A percentile compares a stretch with the other conserved stretches of the same genome.
These are phyloP conservation scores for Elgonia sp. DNA, from an alignment of 2,888 invertebrate species.

Conservation along the genomic window DNA sequence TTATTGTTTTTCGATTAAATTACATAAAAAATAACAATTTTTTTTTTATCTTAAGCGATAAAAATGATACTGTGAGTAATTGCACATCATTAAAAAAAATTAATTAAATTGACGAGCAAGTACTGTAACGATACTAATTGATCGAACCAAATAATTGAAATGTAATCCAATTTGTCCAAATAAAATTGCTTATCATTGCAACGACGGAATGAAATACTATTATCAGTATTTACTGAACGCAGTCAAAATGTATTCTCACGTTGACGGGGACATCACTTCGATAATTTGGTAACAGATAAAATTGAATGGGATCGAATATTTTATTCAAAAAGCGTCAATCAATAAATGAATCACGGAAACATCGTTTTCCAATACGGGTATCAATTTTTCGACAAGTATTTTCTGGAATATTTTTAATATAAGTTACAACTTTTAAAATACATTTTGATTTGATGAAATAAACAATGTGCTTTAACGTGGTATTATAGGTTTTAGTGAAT, in stretches of 20 bases:
- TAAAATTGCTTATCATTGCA: slow-evolving; percentile 2
- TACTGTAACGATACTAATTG: slow-evolving; percentile 16
- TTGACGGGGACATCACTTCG: not conserved
- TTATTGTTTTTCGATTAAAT: too few species aligned
- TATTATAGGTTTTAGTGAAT: too few species aligned
- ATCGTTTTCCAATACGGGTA: not conserved
- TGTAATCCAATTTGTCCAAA: slow-evolving; percentile 23
- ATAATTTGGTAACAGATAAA: slow-evolving; percentile 2
- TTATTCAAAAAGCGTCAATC: slow-evolving; percentile 26
- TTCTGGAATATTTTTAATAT: too few species aligned
- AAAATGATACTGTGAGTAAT: slow-evolving; percentile 3
- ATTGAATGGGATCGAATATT: not conserved
- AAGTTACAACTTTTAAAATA: too few species aligned
- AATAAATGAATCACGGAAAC: not conserved
- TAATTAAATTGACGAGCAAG: slow-evolving; percentile 18
- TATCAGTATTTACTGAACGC: not conserved
- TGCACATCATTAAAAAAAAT: slow-evolving; percentile 19
- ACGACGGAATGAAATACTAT: not conserved
- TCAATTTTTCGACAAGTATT: too few species aligned
- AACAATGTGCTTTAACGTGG: too few species aligned
- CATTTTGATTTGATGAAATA: too few species aligned
- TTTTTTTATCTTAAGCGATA: not conserved
- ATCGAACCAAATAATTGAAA: slow-evolving; percentile 13
- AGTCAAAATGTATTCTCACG: slow-evolving; percentile 22
- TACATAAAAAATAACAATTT: not conserved